Evolutionary conservation across 1,140 invertebrate species (phyloP), one percentile per base, ranked within the genome.

Genomic region (Aphelenchoides avenae): DNA sequence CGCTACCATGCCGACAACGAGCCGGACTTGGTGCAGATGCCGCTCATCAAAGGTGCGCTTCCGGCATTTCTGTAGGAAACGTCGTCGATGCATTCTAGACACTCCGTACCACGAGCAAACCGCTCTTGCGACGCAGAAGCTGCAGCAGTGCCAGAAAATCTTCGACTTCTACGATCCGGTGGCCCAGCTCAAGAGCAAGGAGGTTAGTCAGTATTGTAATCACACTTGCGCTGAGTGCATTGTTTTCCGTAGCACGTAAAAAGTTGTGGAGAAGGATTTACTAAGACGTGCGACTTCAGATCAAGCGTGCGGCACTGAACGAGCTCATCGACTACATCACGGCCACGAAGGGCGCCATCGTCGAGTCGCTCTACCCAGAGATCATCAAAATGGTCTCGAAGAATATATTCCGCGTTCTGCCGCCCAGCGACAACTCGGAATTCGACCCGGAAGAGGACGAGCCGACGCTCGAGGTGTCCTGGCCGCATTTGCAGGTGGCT

Each of bases 51-150:
- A 67, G 73, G 72, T 76, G 43, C 36, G 26, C 37, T 39, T n/a
- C 13, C 29, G 11, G 9, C 3, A 6, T 3, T 58, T 52, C 22
- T 57, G 44, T 30, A 5, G 13, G 18, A 36, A 36, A 1, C 22
- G 11, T 26, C 15, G 15, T 53, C 3, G 7, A 7, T 39, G 1
- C 15, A 15, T 52, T 84, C 29, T 82, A 95, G 94, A 97, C 83
- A 88, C 90, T 26, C 83, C 88, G 15, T 29, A 41, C 3, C 42
- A 15, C 20, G 81, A 82, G 39, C 80, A 82, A 61, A 79, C 79
- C 46, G 77, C 80, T 11, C 64, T 82, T 47, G 81, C 82, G 57
- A 80, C 81, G 47, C 79, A 79, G 59, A 82, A 82, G 59, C 74
- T 82, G 52, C 78, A 81, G 55, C 81, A 83, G 73, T 82, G 81